Percentiles rank a stretch among this genome's conserved stretches.
These are phyloP conservation scores for Prunella strophiata DNA, from an alignment of 2,797 vertebrate genomes.

Conservation along the genomic window DNA sequence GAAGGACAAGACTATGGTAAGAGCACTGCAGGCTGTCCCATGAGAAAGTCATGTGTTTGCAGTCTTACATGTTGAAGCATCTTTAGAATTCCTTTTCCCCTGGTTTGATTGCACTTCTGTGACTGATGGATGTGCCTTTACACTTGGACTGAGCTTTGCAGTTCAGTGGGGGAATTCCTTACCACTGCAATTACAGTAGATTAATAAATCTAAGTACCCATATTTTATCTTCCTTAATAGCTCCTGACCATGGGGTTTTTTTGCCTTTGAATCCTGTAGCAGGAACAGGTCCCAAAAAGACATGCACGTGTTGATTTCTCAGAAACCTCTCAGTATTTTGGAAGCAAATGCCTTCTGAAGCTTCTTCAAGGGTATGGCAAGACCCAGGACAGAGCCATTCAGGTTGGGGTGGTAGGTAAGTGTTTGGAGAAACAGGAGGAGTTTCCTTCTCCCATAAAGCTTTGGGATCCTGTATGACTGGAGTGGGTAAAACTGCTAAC, in stretches of 20 bases:
- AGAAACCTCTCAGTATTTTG: constrained; percentile 76
- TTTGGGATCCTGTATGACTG: not conserved
- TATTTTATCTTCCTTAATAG: not conserved
- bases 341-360: constrained; percentile 79
- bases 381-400: constrained; percentile 72
- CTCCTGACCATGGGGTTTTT: fast-evolving
- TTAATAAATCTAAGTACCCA: not conserved
- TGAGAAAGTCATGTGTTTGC: not conserved
- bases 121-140: not conserved
- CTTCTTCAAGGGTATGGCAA: constrained; percentile 76
- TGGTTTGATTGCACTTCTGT: not conserved
- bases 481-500: not conserved
- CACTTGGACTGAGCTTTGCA: not conserved
- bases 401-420: constrained; percentile 91
- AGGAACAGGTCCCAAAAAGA: constrained; percentile 68
- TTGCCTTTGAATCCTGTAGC: constrained; percentile 63
- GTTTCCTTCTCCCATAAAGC: not conserved
- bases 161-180: not conserved
- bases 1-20: constrained; percentile 76
- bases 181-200: not conserved
- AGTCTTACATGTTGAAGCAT: not conserved
- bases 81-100: not conserved
- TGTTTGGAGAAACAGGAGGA: not conserved
- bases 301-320: constrained; percentile 70
- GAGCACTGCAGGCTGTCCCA: not conserved